phyloP scores from a whole-genome alignment of 2,797 vertebrate genomes.

The Synaphobranchus kaupii region DNA sequence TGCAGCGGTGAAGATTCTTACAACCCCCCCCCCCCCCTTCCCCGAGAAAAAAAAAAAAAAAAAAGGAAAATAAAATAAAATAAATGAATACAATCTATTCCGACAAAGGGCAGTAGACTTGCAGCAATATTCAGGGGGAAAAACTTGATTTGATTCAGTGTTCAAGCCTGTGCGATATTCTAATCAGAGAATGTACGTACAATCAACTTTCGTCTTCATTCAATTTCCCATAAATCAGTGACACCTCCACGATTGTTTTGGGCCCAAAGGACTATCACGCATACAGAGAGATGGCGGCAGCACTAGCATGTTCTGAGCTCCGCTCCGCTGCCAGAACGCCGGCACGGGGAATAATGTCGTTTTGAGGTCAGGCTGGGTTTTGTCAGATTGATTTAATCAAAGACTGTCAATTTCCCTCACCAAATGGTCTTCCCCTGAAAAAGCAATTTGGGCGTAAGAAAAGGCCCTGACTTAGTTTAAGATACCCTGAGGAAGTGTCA shows the following conservation, averaged over 20 bases:
- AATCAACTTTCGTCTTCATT: not conserved
- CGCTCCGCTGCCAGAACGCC: not conserved
- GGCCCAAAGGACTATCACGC: not conserved
- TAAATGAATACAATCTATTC: not conserved
- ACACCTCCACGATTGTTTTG: not conserved
- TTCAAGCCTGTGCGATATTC: not conserved
- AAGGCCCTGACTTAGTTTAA: not conserved
- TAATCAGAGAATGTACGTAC: not conserved
- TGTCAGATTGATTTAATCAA: constrained; percentile 16
- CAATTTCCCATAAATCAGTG: not conserved
- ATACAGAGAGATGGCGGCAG: not conserved
- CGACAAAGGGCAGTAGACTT: not conserved
- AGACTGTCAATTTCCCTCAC: not conserved
- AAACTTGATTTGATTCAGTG: not conserved
- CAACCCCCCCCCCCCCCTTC: not conserved
- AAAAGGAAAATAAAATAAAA: not conserved
- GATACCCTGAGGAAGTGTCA: not conserved
- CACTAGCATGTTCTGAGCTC: not conserved
- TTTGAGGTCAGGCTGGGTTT: not conserved
- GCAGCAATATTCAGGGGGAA: not conserved
- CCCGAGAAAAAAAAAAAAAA: not conserved
- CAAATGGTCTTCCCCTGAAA: not conserved
- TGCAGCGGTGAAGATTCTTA: not conserved
- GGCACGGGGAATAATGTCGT: not conserved
- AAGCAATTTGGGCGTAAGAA: not conserved